Evolutionary conservation across 2,797 vertebrate genomes (phyloP).

Genomic region (Pteropus rufus): DNA sequence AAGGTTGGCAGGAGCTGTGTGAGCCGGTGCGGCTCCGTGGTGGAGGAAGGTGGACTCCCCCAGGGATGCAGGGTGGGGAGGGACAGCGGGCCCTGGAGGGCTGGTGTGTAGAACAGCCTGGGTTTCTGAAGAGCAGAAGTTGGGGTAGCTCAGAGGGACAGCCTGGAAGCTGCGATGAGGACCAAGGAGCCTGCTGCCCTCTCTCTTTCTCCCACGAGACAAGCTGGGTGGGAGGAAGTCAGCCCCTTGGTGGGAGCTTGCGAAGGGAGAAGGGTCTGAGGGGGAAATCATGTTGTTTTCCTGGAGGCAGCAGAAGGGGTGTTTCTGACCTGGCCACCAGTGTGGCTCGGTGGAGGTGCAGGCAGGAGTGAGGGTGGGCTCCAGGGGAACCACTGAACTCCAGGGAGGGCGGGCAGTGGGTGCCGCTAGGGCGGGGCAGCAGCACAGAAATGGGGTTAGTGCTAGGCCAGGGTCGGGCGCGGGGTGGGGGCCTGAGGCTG

Average conservation of each 20-base stretch:
- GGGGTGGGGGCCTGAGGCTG: rapidly evolving
- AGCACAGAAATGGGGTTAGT: background rate
- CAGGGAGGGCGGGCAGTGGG: background rate
- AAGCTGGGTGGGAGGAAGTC: background rate
- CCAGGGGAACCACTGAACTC: rapidly evolving
- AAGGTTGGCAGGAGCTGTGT: background rate
- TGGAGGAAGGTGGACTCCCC: background rate
- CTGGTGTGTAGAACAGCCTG: background rate
- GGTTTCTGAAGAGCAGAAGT: background rate
- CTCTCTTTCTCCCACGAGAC: background rate
- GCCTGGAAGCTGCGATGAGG: background rate
- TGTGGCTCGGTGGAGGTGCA: background rate
- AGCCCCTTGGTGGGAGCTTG: background rate
- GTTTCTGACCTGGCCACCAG: background rate
- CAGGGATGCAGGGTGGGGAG: background rate
- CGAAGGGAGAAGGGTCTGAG: background rate
- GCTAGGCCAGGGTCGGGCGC: background rate
- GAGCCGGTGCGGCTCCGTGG: rapidly evolving
- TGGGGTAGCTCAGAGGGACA: background rate
- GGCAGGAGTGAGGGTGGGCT: background rate
- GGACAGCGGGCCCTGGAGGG: background rate
- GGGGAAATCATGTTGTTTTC: background rate
- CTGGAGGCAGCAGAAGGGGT: background rate
- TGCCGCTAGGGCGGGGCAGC: background rate
- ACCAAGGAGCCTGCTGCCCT: background rate